Conservation (phyloP, 2,113 vertebrate genomes). For the Ariopsis seemanni region DNA sequence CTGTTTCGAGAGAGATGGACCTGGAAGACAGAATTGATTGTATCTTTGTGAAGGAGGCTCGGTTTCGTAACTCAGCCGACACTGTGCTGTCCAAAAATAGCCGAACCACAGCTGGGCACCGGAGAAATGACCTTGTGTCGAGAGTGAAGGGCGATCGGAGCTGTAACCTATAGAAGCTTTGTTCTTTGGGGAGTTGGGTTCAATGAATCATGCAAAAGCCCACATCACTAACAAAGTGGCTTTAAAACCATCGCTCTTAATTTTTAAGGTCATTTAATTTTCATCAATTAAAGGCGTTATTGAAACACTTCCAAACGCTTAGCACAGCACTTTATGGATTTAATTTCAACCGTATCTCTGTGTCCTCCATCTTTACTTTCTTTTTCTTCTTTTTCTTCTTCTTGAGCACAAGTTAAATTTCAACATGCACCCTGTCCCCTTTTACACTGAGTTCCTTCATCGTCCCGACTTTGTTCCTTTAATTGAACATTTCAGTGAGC, state of each 20-base stretch:
- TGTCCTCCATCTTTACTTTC: background rate
- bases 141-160: slow-evolving; percentile 42
- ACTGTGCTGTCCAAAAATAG: slow-evolving; percentile 42
- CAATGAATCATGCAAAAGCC: slow-evolving; percentile 41
- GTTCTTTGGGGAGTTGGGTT: slow-evolving; percentile 35
- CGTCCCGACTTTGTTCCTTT: background rate
- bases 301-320: slow-evolving; percentile 25
- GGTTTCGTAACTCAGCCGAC: slow-evolving; percentile 45
- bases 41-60: slow-evolving; percentile 41
- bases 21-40: slow-evolving; percentile 51
- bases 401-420: background rate
- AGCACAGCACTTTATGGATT: background rate
- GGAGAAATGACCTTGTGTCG: slow-evolving; percentile 48
- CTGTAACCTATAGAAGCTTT: slow-evolving; percentile 34
- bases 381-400: background rate
- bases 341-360: background rate
- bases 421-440: background rate
- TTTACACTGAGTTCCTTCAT: background rate
- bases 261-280: slow-evolving; percentile 33
- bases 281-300: background rate
- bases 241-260: slow-evolving; percentile 18
- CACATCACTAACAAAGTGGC: slow-evolving; percentile 40
- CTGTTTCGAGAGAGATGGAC: slow-evolving; percentile 29
- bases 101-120: slow-evolving; percentile 36
- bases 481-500: background rate